These are phyloP conservation scores for Raja brachyura DNA, from an alignment of 2,113 vertebrate genomes.

Conservation along the genomic window DNA sequence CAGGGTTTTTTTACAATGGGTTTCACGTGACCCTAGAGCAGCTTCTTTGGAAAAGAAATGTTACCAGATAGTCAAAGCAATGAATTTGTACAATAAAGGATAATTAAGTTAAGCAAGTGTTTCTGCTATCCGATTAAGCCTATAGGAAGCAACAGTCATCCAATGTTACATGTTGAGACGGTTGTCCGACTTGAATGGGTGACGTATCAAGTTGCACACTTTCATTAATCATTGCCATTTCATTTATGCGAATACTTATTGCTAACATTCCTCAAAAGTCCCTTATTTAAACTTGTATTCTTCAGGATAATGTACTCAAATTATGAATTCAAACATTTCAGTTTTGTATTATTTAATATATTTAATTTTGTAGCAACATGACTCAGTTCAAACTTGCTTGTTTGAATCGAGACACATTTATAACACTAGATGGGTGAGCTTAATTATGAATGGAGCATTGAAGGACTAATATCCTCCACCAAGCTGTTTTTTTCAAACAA, in stretches of 20 bases:
- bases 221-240: constrained; percentile 32
- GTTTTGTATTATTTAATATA: not conserved
- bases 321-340: not conserved
- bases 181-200: constrained; percentile 8
- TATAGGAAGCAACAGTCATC: constrained; percentile 24
- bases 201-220: constrained; percentile 16
- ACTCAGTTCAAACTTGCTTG: not conserved
- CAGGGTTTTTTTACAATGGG: not conserved
- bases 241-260: not conserved
- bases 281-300: not conserved
- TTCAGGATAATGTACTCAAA: not conserved
- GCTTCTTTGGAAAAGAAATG: constrained; percentile 6
- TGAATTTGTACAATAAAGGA: not conserved
- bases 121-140: not conserved
- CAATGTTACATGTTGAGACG: not conserved
- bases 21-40: not conserved
- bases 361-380: not conserved
- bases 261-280: not conserved
- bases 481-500: constrained; percentile 38
- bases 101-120: constrained; percentile 11
- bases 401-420: constrained; percentile 39
- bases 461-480: constrained; percentile 21
- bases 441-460: constrained; percentile 35
- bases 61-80: not conserved
- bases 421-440: constrained; percentile 37